Percentiles rank a stretch among this genome's conserved stretches.
phyloP scores from a whole-genome alignment of 2,888 invertebrate genomes.

The Xanthia togata region DNA sequence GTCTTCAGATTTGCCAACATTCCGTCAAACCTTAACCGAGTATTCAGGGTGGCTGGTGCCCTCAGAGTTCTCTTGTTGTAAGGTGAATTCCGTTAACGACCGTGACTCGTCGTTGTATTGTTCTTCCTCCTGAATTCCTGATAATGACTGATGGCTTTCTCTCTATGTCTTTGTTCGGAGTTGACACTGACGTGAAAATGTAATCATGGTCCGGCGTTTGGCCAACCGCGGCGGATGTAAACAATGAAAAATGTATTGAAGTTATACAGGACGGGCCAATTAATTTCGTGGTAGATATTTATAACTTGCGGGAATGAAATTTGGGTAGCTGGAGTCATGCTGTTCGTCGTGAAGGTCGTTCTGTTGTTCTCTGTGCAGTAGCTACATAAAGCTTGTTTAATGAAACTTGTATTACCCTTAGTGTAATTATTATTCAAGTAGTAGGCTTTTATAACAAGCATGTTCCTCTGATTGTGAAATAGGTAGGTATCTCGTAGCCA shows the following conservation, averaged over 20 bases:
- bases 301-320: slow-evolving; percentile 57
- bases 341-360: slow-evolving; percentile 36
- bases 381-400: not conserved
- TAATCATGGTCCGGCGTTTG: slow-evolving; percentile 79
- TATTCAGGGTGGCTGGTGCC: slow-evolving; percentile 71
- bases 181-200: slow-evolving; percentile 87
- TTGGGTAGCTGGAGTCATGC: slow-evolving; percentile 26
- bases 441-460: not conserved
- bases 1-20: slow-evolving; percentile 79
- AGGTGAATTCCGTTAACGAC: slow-evolving; percentile 86
- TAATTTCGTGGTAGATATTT: slow-evolving; percentile 68
- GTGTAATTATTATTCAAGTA: not conserved
- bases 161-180: slow-evolving; percentile 86
- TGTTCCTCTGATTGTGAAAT: slow-evolving; percentile 26
- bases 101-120: slow-evolving; percentile 87
- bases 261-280: slow-evolving; percentile 74
- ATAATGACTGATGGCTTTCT: slow-evolving; percentile 89
- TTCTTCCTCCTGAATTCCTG: slow-evolving; percentile 79
- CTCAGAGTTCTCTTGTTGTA: slow-evolving; percentile 76
- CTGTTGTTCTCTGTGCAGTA: slow-evolving; percentile 1
- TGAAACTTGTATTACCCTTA: slow-evolving; percentile 11
- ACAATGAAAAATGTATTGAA: slow-evolving; percentile 80
- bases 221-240: slow-evolving; percentile 71
- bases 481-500: slow-evolving; percentile 39
- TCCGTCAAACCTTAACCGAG: slow-evolving; percentile 75